phyloP scores from a whole-genome alignment of 2,888 invertebrate species.

The Dynastes hyllus region DNA sequence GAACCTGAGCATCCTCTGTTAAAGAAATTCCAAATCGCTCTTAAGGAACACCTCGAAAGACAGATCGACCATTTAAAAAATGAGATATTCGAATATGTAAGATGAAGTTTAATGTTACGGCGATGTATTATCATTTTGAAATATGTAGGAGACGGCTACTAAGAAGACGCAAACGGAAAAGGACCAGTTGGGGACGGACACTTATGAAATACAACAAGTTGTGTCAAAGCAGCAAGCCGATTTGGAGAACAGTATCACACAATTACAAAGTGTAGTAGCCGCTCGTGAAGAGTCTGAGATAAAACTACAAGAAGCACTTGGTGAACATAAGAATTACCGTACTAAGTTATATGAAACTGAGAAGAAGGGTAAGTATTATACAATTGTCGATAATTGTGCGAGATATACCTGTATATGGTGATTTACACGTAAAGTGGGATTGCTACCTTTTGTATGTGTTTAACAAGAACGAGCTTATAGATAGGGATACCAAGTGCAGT shows the following conservation, averaged over 20 bases:
- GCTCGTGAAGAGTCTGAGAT: slow-evolving; percentile 74
- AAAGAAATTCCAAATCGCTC: slow-evolving; percentile 81
- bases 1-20: slow-evolving; percentile 84
- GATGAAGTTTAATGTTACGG: slow-evolving; percentile 53
- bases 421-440: no score
- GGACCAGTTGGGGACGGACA: slow-evolving; percentile 75
- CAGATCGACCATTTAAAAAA: slow-evolving; percentile 78
- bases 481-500: no score
- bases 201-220: slow-evolving; percentile 78
- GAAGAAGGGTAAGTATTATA: slow-evolving; percentile 67
- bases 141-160: slow-evolving; percentile 68
- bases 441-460: no score
- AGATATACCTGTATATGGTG: no score
- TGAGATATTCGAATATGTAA: slow-evolving; percentile 80
- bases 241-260: slow-evolving; percentile 75
- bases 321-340: slow-evolving; percentile 71
- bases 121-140: not conserved
- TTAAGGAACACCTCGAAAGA: slow-evolving; percentile 78
- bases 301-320: slow-evolving; percentile 71
- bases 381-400: no score
- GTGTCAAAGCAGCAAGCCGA: slow-evolving; percentile 73
- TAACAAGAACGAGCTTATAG: no score
- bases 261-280: slow-evolving; percentile 72
- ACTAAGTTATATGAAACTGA: slow-evolving; percentile 72
- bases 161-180: slow-evolving; percentile 74